Evolutionary conservation across 2,888 invertebrate species (phyloP), one percentile per base, ranked within the genome.

Genomic region (Adineta ricciae): DNA sequence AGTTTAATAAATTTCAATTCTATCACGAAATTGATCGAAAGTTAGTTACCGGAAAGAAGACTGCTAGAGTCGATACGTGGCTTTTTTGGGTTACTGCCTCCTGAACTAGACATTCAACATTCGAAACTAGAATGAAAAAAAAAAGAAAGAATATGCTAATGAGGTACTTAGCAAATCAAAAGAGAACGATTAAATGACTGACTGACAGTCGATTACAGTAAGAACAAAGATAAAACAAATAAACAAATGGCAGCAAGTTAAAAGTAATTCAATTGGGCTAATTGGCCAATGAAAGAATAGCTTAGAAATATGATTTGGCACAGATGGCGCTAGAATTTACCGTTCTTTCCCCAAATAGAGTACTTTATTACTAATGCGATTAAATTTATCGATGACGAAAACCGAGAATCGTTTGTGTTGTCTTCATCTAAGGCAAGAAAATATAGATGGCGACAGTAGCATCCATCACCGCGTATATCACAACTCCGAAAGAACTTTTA

Each of bases 101-200:
- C 41, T 9, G 78, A 41, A 41, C 78, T 78, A 78, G 78, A 78
- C 78, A 78, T 78, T 38, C 78, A 36, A 64, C 64, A 64, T 64
- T 64, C 64, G 64, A 64, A 64, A 4, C 16, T 16, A 16, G 11
- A 16, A 32, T 16, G 14, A 56, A n/a, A 27, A 2, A 64, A 32
- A 36, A 64, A 64, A 64, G 1, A 32, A 11, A 54, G 21, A 4
- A 54, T 7, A 24, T 16, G 11, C 19, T 19, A 19, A 16, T 50
- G 19, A 50, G 50, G 19, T 50, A 9, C 19, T 50, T 19, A 50
- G 3, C 50, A 50, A 19, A 16, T 16, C 50, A 50, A 64, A 27
- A 64, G 27, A 1, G 32, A 64, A 14, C 9, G 19, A 32, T 64
- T 16, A 16, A 64, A 32, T 64, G 64, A 64, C 32, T 32, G 64